A percentile compares a stretch with the other conserved stretches of the same genome.
Conservation (phyloP, 2,888 invertebrate species). For the Nycteola revayana region DNA sequence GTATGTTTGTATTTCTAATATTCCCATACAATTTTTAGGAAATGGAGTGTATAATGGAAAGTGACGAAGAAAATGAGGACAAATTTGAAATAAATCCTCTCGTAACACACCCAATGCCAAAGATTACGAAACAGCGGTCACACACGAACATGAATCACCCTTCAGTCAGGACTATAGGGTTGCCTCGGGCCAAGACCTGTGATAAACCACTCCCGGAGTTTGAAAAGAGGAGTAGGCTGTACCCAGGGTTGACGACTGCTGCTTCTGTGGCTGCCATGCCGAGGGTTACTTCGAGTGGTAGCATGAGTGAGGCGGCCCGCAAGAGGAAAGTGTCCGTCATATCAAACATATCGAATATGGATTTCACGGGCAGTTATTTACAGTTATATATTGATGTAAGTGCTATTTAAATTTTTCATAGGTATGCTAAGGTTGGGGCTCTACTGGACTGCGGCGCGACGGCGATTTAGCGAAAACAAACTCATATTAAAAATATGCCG, state of each 20-base stretch:
- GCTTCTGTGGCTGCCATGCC: slow-evolving; percentile 76
- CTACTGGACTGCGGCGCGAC: too few relatives aligned
- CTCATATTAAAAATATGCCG: too few relatives aligned
- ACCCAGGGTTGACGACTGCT: slow-evolving; percentile 60
- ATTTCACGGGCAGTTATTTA: slow-evolving; percentile 88
- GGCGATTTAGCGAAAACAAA: too few relatives aligned
- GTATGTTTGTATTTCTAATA: too few relatives aligned
- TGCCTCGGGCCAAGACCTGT: slow-evolving; percentile 73
- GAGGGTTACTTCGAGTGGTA: slow-evolving; percentile 71
- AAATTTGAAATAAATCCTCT: slow-evolving; percentile 77
- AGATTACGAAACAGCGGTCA: slow-evolving; percentile 63
- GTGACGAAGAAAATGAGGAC: slow-evolving; percentile 83
- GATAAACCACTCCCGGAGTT: slow-evolving; percentile 71
- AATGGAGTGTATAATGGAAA: slow-evolving; percentile 86
- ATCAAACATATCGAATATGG: slow-evolving; percentile 87
- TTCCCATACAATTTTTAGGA: slow-evolving; percentile 77
- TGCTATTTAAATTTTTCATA: slow-evolving; percentile 3
- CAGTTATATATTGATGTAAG: slow-evolving; percentile 86
- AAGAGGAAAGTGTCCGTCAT: slow-evolving; percentile 85
- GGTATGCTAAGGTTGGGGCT: too few relatives aligned
- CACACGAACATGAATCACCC: slow-evolving; percentile 72
- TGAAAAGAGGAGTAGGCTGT: slow-evolving; percentile 44
- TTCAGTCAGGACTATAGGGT: slow-evolving; percentile 65
- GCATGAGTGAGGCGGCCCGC: slow-evolving; percentile 76
- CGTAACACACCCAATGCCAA: slow-evolving; percentile 59